A percentile compares a stretch with the other conserved stretches of the same genome.
These are phyloP conservation scores for Polypterus senegalus DNA, from an alignment of 2,113 vertebrate species.

Conservation along the genomic window DNA sequence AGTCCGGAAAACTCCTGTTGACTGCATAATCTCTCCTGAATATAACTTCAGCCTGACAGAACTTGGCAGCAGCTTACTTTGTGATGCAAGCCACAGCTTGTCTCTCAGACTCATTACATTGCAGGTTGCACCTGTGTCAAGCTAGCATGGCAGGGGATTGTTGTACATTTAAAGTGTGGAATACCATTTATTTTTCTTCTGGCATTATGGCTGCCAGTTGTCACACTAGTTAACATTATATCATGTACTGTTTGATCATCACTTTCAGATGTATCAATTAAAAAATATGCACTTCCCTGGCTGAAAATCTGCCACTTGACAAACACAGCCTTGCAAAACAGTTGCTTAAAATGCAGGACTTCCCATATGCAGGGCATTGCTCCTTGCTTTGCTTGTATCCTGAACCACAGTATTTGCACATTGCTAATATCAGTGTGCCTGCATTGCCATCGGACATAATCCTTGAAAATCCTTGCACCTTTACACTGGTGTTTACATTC, in stretches of 20 bases:
- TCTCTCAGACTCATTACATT: not conserved
- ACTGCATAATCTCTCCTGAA: slow-evolving; percentile 4
- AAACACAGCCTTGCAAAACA: not conserved
- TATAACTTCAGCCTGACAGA: slow-evolving; percentile 1
- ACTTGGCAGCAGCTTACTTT: not conserved
- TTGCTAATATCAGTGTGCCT: not conserved
- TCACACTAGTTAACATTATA: not conserved
- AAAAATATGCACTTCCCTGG: not conserved
- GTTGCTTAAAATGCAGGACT: not conserved
- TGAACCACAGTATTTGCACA: not conserved
- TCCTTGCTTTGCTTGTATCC: not conserved
- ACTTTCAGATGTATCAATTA: not conserved
- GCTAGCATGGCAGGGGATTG: not conserved
- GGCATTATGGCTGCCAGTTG: not conserved
- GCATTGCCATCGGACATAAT: not conserved
- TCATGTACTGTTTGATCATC: not conserved
- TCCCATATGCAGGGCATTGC: not conserved
- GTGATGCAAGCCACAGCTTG: not conserved
- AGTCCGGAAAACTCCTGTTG: not conserved
- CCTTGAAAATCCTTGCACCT: not conserved
- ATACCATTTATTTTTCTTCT: not conserved
- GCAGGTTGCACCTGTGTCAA: not conserved
- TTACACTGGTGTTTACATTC: not conserved
- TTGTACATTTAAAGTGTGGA: not conserved
- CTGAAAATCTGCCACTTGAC: not conserved